phyloP scores from a whole-genome alignment of 2,888 invertebrate genomes.

The Timema cristinae region DNA sequence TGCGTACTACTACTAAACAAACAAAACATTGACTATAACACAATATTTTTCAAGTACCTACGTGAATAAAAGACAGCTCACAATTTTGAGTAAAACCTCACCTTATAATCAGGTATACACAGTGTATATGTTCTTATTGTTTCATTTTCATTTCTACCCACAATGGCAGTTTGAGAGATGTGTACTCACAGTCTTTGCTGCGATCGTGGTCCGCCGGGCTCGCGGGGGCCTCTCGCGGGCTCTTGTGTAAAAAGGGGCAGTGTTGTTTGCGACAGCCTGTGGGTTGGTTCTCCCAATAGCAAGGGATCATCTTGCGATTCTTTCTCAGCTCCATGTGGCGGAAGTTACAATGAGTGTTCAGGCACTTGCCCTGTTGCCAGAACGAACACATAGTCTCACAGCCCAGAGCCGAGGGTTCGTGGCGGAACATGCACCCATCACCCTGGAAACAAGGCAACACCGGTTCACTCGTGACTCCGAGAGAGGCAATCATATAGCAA shows the following conservation, averaged over 20 bases:
- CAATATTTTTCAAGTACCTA: too few relatives aligned
- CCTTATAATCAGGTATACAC: too few relatives aligned
- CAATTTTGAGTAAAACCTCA: too few relatives aligned
- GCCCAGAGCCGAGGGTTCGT: slow-evolving; percentile 77
- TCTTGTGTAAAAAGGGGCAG: slow-evolving; percentile 75
- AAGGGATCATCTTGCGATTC: slow-evolving; percentile 76
- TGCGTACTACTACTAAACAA: too few relatives aligned
- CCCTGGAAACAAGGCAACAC: slow-evolving; percentile 53
- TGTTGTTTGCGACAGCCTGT: slow-evolving; percentile 80
- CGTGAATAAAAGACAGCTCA: too few relatives aligned
- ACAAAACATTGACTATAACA: too few relatives aligned
- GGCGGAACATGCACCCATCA: slow-evolving; percentile 74
- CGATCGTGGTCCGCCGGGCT: slow-evolving; percentile 20
- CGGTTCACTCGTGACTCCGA: slow-evolving; percentile 13
- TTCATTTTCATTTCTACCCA: too few relatives aligned
- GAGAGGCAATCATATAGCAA: neutral
- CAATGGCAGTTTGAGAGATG: neutral
- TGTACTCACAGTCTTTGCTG: slow-evolving; percentile 25
- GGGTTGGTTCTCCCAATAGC: slow-evolving; percentile 85
- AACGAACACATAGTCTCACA: slow-evolving; percentile 76
- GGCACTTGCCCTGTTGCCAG: slow-evolving; percentile 80
- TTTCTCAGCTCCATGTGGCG: slow-evolving; percentile 83
- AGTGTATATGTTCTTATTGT: too few relatives aligned
- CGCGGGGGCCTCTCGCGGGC: slow-evolving; percentile 35
- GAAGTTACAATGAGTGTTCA: slow-evolving; percentile 71